Conservation (phyloP, 2,113 vertebrate genomes). For the Castor canadensis region DNA sequence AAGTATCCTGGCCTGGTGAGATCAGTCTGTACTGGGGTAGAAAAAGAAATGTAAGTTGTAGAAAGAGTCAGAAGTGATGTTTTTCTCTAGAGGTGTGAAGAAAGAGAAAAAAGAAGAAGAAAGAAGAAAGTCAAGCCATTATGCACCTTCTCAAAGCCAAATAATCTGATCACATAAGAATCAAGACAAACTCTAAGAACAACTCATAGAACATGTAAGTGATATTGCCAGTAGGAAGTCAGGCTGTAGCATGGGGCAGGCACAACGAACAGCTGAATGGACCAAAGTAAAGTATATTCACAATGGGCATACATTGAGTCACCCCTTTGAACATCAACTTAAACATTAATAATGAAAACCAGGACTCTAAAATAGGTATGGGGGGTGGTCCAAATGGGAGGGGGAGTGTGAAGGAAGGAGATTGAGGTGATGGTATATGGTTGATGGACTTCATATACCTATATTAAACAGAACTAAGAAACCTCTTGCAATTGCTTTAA, state of each 20-base stretch:
- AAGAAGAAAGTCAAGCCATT: neutral
- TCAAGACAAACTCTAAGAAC: neutral
- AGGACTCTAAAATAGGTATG: no score
- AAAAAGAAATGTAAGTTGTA: neutral
- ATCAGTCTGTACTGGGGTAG: neutral
- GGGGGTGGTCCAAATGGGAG: no score
- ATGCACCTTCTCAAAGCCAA: neutral
- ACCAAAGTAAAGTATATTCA: no score
- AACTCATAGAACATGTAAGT: neutral
- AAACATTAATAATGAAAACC: no score
- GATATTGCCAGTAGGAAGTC: neutral
- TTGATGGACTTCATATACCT: no score
- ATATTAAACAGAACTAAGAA: no score
- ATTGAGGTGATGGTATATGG: no score
- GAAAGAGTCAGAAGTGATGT: neutral
- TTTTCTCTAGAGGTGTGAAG: neutral
- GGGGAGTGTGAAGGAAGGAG: no score
- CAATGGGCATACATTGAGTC: no score
- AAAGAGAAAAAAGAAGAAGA: neutral
- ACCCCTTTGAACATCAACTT: no score
- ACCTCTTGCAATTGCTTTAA: no score
- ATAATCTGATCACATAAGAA: neutral
- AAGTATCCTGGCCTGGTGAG: neutral
- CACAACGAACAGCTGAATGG: neutral
- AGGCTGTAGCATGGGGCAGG: neutral